Evolutionary conservation across 2,113 vertebrate species (phyloP).

Genomic region (Dascyllus trimaculatus): DNA sequence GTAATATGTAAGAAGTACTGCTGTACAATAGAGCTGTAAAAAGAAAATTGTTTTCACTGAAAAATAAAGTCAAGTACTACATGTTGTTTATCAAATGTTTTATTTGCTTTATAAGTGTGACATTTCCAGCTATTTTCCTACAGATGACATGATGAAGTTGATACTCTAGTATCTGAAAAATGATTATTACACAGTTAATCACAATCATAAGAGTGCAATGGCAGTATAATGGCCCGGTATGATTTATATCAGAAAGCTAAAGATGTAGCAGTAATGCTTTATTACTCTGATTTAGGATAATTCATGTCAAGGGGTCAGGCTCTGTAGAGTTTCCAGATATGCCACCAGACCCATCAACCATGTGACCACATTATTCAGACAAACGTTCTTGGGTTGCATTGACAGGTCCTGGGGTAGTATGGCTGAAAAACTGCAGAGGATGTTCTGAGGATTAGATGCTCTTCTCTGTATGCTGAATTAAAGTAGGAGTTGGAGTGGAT

Average conservation of each 20-base stretch:
- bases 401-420: background rate
- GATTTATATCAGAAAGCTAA: background rate
- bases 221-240: background rate
- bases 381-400: background rate
- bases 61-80: constrained; percentile 75
- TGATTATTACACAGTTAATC: background rate
- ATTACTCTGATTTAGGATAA: background rate
- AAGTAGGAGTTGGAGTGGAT: background rate
- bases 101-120: constrained; percentile 20
- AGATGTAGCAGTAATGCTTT: background rate
- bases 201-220: background rate
- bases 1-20: constrained; percentile 32
- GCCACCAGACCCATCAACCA: background rate
- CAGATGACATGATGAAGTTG: background rate
- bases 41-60: constrained; percentile 25
- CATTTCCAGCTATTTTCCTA: constrained; percentile 13
- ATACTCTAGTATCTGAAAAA: background rate
- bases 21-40: constrained; percentile 29
- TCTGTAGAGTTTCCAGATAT: too few species aligned
- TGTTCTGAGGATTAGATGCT: background rate
- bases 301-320: background rate
- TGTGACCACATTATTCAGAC: too few species aligned
- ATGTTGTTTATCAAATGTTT: constrained; percentile 29
- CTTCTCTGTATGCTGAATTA: background rate
- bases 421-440: background rate